These are phyloP conservation scores for Shinisaurus crocodilurus DNA, from an alignment of 2,113 vertebrate species.

Conservation along the genomic window DNA sequence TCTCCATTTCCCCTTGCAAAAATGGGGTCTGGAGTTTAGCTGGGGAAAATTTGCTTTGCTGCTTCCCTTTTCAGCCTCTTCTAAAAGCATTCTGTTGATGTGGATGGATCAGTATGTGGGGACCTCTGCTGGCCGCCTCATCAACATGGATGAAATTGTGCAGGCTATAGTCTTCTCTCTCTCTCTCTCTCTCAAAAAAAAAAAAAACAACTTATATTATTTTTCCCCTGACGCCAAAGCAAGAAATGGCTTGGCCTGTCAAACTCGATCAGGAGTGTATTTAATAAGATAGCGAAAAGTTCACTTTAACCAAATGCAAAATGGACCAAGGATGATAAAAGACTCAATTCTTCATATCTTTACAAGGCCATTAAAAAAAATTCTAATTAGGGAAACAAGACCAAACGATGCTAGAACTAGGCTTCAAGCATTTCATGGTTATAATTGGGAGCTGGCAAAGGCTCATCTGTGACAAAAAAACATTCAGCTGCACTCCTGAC, in stretches of 20 bases:
- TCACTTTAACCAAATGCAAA: conserved; percentile 58
- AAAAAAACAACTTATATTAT: conserved; percentile 36
- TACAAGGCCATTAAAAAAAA: conserved; percentile 41
- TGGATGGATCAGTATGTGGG: conserved; percentile 47
- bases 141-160: conserved; percentile 20
- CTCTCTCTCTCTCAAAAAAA: too few relatives aligned
- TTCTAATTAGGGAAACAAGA: conserved; percentile 25
- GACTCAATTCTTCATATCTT: conserved; percentile 46
- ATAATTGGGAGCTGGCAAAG: not conserved
- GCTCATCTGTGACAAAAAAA: not conserved
- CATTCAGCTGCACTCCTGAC: not conserved
- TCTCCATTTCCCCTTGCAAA: not conserved
- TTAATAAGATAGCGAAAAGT: conserved; percentile 44
- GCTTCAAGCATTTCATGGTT: not conserved
- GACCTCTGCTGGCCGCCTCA: conserved; percentile 65
- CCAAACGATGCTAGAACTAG: not conserved
- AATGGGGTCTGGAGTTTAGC: not conserved
- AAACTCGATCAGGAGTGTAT: conserved; percentile 25
- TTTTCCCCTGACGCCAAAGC: conserved; percentile 60
- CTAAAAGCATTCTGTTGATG: conserved; percentile 3
- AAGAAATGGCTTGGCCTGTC: conserved; percentile 52
- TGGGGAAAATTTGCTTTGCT: conserved; percentile 23
- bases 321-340: conserved; percentile 45
- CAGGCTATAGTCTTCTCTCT: conserved; percentile 28
- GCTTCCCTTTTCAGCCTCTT: conserved; percentile 10